These are phyloP conservation scores for Varanus salvator DNA, from an alignment of 2,113 vertebrate species.

Conservation along the genomic window DNA sequence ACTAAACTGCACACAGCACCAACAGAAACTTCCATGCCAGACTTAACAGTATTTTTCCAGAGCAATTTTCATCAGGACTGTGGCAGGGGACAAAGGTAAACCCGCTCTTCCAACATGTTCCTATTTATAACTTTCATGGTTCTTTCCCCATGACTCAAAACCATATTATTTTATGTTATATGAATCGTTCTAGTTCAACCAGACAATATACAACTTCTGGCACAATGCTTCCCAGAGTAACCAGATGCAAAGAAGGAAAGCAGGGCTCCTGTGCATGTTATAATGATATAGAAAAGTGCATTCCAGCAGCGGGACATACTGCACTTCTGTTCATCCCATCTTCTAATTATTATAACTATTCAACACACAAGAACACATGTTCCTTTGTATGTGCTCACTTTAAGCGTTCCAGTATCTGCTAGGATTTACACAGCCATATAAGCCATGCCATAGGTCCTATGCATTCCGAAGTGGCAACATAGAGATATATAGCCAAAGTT, in stretches of 20 bases:
- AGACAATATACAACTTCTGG: neutral
- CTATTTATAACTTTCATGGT: neutral
- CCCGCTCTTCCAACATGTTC: neutral
- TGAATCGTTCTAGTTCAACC: neutral
- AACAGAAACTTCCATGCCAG: neutral
- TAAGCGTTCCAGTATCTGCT: neutral
- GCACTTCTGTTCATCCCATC: neutral
- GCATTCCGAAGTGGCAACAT: neutral
- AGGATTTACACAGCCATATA: neutral
- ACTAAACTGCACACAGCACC: neutral
- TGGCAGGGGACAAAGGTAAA: no score
- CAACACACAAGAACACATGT: neutral
- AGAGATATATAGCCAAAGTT: neutral
- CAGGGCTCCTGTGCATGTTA: neutral
- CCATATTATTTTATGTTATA: neutral
- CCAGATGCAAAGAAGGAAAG: neutral
- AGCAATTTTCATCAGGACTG: neutral
- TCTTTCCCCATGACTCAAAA: neutral
- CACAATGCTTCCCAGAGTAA: neutral
- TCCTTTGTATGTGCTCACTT: neutral
- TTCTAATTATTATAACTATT: neutral
- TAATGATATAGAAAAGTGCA: neutral
- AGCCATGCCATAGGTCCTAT: neutral
- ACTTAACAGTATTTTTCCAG: neutral
- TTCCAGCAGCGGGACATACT: neutral